phyloP scores from a whole-genome alignment of 2,113 vertebrate species.

The Halichoeres trimaculatus region DNA sequence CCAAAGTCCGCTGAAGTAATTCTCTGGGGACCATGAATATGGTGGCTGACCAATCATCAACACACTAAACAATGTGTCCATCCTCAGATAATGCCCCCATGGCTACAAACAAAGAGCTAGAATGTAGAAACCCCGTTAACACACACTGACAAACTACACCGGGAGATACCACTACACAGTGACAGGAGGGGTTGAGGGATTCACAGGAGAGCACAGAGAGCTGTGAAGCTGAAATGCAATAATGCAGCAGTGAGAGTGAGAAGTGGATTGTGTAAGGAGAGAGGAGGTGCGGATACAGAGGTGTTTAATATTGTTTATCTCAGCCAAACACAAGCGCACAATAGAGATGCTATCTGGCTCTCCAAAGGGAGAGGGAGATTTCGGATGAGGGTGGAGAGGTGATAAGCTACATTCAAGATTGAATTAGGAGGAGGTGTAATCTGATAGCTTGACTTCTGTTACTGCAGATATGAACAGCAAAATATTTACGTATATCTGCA shows the following conservation, averaged over 20 bases:
- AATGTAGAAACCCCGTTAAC: background rate
- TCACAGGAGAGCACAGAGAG: slow-evolving; percentile 11
- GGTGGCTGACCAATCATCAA: no score
- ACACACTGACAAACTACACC: background rate
- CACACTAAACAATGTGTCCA: no score
- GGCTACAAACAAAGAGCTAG: background rate
- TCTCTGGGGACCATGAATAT: no score
- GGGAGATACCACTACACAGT: background rate
- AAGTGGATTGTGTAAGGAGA: slow-evolving; percentile 13
- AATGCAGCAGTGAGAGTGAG: slow-evolving; percentile 39
- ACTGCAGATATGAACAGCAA: slow-evolving; percentile 16
- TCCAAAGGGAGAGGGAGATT: slow-evolving; percentile 47
- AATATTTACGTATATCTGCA: slow-evolving; percentile 30
- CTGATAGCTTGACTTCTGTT: slow-evolving; percentile 55
- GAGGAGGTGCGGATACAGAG: slow-evolving; percentile 53
- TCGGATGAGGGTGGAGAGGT: slow-evolving; percentile 50
- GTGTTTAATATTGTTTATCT: slow-evolving; percentile 79
- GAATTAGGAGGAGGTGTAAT: slow-evolving; percentile 64
- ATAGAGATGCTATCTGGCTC: slow-evolving; percentile 67
- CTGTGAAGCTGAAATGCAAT: slow-evolving; percentile 49
- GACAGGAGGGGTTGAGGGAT: background rate
- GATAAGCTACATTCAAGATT: slow-evolving; percentile 71
- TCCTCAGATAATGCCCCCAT: background rate
- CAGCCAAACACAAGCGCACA: slow-evolving; percentile 59
- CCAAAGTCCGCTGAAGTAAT: no score